Evolutionary conservation across 2,113 vertebrate species (phyloP), one percentile per base, ranked within the genome.

Genomic region (Pollimyrus isidori): DNA sequence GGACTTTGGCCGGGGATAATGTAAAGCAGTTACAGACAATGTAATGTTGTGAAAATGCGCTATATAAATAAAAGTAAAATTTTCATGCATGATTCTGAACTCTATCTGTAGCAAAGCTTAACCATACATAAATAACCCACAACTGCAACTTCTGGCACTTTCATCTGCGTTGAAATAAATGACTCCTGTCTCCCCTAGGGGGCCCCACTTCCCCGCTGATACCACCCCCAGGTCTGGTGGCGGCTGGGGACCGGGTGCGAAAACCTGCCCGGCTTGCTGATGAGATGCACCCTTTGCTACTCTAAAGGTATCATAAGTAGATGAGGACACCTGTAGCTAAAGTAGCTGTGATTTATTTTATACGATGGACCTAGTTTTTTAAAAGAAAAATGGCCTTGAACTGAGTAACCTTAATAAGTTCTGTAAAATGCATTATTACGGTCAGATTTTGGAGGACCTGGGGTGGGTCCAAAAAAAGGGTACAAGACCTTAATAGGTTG

Each of bases 341-440:
- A 30, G n/a, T 30, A 53, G 48, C n/a, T 19, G 56, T 90, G 89
- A 88, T 90, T 90, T 88, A 90, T 86, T 73, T 45, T 48, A 73
- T 39, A 73, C 42, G 7, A 48, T 26, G 42, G 84, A 89, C 89
- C 62, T 52, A 52, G 58, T 82, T 89, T 89, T 84, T 39, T 17
- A 53, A 52, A 76, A 52, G 26, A 7, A 39, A 83, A 80, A 83
- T 56, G 87, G 58, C 73, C 73, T 26, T n/a, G 45, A 49, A 45
- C 35, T 53, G 73, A n/a, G 30, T 52, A 83, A 52, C 69, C 88
- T 19, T 83, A 17, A 53, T 30, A 82, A 89, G 30, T 82, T 39
- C 13, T 4, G 62, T 6, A 88, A 88, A 73, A 73, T 76, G 62
- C 62, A 46, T 88, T 30, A 73, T 88, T 88, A 76, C 11, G 21